These are phyloP conservation scores for Psophia crepitans DNA, from an alignment of 2,113 vertebrate species.

Conservation along the genomic window DNA sequence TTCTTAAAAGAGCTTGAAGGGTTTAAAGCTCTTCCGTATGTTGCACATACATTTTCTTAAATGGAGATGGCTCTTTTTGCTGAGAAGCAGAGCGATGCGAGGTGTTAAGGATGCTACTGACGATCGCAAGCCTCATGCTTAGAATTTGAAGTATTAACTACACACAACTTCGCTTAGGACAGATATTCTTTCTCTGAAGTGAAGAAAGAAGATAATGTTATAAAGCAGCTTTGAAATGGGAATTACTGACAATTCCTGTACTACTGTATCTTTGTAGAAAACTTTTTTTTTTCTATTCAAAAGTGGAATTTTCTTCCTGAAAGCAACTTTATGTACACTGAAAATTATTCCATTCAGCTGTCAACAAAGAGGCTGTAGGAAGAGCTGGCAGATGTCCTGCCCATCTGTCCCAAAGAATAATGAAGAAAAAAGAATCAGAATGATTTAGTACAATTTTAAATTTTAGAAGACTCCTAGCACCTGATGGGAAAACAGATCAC, in stretches of 20 bases:
- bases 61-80: background rate
- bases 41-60: background rate
- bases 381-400: slow-evolving; percentile 16
- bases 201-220: background rate
- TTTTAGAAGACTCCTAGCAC: background rate
- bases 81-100: background rate
- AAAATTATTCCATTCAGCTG: background rate
- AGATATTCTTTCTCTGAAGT: background rate
- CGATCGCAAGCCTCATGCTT: background rate
- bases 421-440: background rate
- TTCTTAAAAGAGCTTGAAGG: background rate
- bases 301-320: background rate
- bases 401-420: slow-evolving; percentile 23
- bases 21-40: background rate
- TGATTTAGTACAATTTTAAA: background rate
- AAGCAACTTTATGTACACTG: background rate
- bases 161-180: background rate
- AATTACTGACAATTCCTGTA: background rate
- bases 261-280: background rate
- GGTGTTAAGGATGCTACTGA: background rate
- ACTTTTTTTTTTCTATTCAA: background rate
- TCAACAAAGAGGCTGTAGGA: background rate
- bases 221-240: background rate
- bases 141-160: background rate
- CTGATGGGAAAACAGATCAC: background rate